phyloP scores from a whole-genome alignment of 37 sponge, comb jelly and placozoan species.

The Cladorhizidae sp. region DNA sequence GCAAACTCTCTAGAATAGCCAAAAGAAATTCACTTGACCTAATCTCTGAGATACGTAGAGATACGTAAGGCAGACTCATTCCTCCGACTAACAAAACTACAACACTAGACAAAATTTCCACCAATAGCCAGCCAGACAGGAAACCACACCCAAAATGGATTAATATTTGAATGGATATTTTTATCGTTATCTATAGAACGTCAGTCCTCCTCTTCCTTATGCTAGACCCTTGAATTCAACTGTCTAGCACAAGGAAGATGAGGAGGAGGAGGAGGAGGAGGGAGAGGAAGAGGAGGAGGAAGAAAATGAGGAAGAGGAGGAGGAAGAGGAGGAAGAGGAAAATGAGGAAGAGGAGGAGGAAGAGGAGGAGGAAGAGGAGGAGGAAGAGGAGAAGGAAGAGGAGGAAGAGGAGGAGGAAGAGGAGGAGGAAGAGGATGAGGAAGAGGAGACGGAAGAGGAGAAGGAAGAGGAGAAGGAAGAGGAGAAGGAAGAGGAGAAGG shows the following conservation, averaged over 20 bases:
- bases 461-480: background rate
- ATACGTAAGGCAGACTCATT: no score
- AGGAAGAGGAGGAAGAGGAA: background rate
- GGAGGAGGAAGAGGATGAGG: background rate
- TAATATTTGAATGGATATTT: no score
- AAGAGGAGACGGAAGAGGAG: background rate
- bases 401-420: background rate
- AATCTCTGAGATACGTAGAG: no score
- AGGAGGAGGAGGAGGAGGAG: background rate
- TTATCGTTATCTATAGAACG: no score
- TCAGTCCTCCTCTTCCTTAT: no score
- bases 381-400: background rate
- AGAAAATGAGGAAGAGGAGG: background rate
- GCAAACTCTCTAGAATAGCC: no score
- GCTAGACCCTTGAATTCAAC: no score
- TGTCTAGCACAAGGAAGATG: background rate
- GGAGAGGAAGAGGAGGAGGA: background rate
- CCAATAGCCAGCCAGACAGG: no score
- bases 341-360: background rate
- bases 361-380: background rate
- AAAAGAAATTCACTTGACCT: no score
- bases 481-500: background rate
- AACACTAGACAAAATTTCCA: no score
- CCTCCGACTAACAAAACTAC: no score
- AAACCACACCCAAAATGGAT: no score